These are phyloP conservation scores for Lagopus muta DNA, from an alignment of 2,113 vertebrate genomes.

Conservation along the genomic window DNA sequence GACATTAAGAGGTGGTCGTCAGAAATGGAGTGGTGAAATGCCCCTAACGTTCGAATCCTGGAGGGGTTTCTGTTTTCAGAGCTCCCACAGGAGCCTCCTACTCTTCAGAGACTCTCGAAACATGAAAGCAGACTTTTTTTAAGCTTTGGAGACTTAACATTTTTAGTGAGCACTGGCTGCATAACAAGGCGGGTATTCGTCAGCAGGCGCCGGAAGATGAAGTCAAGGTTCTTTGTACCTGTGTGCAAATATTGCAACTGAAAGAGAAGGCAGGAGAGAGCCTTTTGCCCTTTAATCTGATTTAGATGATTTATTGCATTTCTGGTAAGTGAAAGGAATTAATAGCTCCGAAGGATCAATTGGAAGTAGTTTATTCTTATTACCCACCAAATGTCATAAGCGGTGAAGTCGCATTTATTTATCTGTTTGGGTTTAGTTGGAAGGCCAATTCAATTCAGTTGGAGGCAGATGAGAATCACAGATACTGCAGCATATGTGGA, in stretches of 20 bases:
- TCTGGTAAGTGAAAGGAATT: not conserved
- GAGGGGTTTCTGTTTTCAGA: not conserved
- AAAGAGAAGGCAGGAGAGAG: not conserved
- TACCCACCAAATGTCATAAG: not conserved
- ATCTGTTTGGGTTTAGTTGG: not conserved
- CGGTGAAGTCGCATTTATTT: constrained; percentile 4
- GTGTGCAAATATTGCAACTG: not conserved
- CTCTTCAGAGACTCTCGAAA: not conserved
- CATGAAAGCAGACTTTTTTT: not conserved
- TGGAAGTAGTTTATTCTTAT: constrained; percentile 30
- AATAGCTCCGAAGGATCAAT: not conserved
- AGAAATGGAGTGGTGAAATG: not conserved
- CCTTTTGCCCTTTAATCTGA: not conserved
- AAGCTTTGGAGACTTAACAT: not conserved
- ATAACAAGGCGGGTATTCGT: not conserved
- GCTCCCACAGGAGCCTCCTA: not conserved
- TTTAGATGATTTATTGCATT: not conserved
- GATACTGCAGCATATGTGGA: not conserved
- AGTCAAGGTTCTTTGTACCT: not conserved
- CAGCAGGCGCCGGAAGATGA: not conserved
- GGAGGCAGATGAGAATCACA: not conserved
- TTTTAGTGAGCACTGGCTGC: not conserved
- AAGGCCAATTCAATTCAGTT: not conserved
- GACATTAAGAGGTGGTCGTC: not conserved
- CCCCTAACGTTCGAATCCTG: not conserved